Evolutionary conservation across 2,888 invertebrate species (phyloP).

Genomic region (Drosophila vallismaia): DNA sequence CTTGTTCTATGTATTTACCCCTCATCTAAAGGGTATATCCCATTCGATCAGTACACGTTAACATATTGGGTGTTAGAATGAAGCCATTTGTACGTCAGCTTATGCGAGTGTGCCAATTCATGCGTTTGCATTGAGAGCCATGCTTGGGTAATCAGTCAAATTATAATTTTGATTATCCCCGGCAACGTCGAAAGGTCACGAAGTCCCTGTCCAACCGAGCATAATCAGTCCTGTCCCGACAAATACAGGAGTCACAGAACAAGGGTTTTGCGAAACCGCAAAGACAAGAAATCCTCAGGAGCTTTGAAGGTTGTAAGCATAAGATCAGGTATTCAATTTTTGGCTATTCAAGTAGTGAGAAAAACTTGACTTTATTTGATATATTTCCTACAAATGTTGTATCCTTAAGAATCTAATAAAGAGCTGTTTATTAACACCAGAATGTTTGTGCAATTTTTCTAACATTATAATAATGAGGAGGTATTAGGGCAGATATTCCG

Average conservation of each 20-base stretch:
- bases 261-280: slow-evolving; percentile 30
- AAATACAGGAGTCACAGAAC: slow-evolving; percentile 23
- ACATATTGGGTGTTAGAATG: slow-evolving; percentile 50
- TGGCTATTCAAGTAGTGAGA: not conserved
- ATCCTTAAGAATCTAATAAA: not conserved
- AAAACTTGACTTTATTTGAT: not conserved
- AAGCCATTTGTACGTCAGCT: slow-evolving; percentile 36
- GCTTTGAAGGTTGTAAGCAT: not conserved
- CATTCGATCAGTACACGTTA: slow-evolving; percentile 25
- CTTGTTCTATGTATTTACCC: too few relatives aligned
- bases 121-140: slow-evolving; percentile 56
- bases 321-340: not conserved
- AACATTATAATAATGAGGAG: slow-evolving; percentile 8
- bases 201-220: slow-evolving; percentile 66
- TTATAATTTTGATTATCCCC: slow-evolving; percentile 84
- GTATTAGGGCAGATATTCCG: slow-evolving; percentile 13
- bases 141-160: slow-evolving; percentile 82
- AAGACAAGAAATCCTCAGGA: slow-evolving; percentile 16
- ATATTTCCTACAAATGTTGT: not conserved
- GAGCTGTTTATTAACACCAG: slow-evolving; percentile 12
- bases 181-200: slow-evolving; percentile 83
- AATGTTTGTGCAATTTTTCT: slow-evolving; percentile 4
- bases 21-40: slow-evolving; percentile 1
- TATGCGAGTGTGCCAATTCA: slow-evolving; percentile 46
- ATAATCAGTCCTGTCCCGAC: slow-evolving; percentile 42